phyloP scores from a whole-genome alignment of 2,888 invertebrate genomes.

The Litoditis marina region DNA sequence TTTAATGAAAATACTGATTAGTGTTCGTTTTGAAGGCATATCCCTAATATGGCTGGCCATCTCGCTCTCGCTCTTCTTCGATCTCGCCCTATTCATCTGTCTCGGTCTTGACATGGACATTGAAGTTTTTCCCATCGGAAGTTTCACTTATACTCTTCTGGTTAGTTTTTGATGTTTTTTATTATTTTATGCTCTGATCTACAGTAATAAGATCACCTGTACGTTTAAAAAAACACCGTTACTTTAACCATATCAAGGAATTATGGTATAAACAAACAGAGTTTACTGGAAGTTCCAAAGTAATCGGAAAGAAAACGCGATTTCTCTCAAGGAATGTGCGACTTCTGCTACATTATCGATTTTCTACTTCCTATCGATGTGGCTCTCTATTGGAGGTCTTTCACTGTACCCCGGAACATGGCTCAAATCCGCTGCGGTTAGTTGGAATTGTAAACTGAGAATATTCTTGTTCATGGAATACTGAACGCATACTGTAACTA shows the following conservation, averaged over 20 bases:
- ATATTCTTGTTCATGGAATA: too few relatives aligned
- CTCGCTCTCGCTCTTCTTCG: conserved; percentile 4
- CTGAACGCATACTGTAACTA: too few relatives aligned
- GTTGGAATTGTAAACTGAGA: too few relatives aligned
- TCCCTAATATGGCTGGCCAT: conserved; percentile 7
- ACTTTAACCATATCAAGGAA: too few relatives aligned
- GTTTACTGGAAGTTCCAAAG: neutral
- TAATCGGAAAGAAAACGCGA: neutral
- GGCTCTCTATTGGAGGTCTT: conserved; percentile 5
- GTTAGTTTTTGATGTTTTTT: neutral
- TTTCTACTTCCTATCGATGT: conserved; percentile 16
- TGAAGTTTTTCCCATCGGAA: conserved; percentile 7
- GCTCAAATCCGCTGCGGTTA: conserved; percentile 7
- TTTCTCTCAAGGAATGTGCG: conserved; percentile 6
- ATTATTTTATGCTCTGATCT: too few relatives aligned
- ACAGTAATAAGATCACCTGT: too few relatives aligned
- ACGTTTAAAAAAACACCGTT: too few relatives aligned
- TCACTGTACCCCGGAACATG: conserved; percentile 1
- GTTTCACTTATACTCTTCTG: conserved; percentile 6
- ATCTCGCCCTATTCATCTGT: neutral
- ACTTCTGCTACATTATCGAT: conserved; percentile 6
- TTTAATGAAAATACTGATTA: too few relatives aligned
- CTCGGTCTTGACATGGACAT: conserved; percentile 9
- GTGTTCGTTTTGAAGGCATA: too few relatives aligned
- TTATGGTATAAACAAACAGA: too few relatives aligned